These are phyloP conservation scores for Lipophrys pholis DNA, from an alignment of 2,113 vertebrate species.

Conservation along the genomic window DNA sequence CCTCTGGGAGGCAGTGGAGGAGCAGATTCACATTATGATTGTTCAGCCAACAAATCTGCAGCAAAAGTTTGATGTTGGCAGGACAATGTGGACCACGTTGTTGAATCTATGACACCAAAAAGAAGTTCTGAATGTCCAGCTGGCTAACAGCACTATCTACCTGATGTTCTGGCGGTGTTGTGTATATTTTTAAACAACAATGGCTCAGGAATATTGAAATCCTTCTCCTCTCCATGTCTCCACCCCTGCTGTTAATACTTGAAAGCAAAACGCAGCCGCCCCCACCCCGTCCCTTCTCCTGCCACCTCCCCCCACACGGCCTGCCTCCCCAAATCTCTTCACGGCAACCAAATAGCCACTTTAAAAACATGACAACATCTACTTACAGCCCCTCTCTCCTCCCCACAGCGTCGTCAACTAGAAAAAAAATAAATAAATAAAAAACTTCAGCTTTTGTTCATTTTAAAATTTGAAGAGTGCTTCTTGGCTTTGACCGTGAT, in stretches of 20 bases:
- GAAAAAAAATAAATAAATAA: too few relatives aligned
- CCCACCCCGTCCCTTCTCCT: background rate
- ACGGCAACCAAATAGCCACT: slow-evolving; percentile 46
- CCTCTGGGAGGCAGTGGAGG: too few relatives aligned
- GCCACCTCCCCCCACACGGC: background rate
- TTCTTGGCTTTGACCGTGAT: slow-evolving; percentile 72
- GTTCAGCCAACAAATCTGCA: too few relatives aligned
- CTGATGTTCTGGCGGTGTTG: too few relatives aligned
- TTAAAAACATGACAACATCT: slow-evolving; percentile 52
- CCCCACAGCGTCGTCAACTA: background rate
- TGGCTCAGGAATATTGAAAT: slow-evolving; percentile 60
- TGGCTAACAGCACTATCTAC: too few relatives aligned
- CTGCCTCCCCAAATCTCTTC: slow-evolving; percentile 38
- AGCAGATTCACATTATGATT: too few relatives aligned
- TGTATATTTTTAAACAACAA: slow-evolving; percentile 1
- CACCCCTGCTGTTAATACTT: slow-evolving; percentile 43
- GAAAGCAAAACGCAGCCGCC: slow-evolving; percentile 15
- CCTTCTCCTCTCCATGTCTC: slow-evolving; percentile 27
- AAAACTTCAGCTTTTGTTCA: slow-evolving; percentile 74
- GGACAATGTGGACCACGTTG: too few relatives aligned
- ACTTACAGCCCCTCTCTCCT: slow-evolving; percentile 4
- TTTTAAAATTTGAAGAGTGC: slow-evolving; percentile 77
- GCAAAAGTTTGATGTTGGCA: too few relatives aligned
- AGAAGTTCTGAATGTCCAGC: too few relatives aligned
- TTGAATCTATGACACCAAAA: too few relatives aligned